A percentile compares a stretch with the other conserved stretches of the same genome.
Conservation (phyloP, 2,888 invertebrate species). For the Synergus japonicus region DNA sequence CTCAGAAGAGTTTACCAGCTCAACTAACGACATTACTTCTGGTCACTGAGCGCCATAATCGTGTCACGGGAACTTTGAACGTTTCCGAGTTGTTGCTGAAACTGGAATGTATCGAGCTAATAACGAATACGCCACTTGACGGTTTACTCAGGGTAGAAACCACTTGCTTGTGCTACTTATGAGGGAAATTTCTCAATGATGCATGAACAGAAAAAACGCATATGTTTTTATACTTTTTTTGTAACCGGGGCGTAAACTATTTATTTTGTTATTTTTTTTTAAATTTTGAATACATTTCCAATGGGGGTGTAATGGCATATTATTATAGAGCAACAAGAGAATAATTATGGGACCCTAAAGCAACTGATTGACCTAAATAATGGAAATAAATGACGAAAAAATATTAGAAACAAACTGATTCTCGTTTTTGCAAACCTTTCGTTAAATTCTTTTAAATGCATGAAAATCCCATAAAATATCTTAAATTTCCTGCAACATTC, state of each 20-base stretch:
- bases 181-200: neutral
- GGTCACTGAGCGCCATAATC: neutral
- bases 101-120: neutral
- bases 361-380: too few relatives aligned
- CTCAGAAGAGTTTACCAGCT: neutral
- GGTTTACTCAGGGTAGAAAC: neutral
- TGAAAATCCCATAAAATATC: too few relatives aligned
- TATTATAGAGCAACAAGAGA: too few relatives aligned
- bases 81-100: neutral
- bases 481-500: too few relatives aligned
- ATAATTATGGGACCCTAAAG: too few relatives aligned
- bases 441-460: too few relatives aligned
- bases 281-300: too few relatives aligned
- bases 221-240: neutral
- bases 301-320: too few relatives aligned
- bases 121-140: neutral
- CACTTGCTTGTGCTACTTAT: neutral
- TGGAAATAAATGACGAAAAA: too few relatives aligned
- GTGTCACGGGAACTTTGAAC: neutral
- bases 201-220: neutral
- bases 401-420: too few relatives aligned
- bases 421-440: too few relatives aligned
- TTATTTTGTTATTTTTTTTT: too few relatives aligned
- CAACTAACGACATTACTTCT: neutral
- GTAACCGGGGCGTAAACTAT: neutral